Conservation (phyloP, 1,140 invertebrate genomes). For the Rhizoglyphus robini region DNA sequence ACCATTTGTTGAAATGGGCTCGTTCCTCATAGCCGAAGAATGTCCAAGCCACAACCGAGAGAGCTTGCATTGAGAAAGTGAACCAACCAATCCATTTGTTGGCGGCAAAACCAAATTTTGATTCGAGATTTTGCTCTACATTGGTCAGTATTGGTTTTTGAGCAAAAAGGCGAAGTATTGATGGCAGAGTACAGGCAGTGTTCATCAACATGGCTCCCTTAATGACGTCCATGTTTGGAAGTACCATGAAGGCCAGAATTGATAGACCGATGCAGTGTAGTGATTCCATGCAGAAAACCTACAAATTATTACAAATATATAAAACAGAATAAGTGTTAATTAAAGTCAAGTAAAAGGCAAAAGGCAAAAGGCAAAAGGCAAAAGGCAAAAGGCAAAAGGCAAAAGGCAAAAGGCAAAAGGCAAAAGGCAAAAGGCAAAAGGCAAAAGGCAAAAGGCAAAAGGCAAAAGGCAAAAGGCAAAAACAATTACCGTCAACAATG, state of each 20-base stretch:
- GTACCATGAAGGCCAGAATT: conserved; percentile 34
- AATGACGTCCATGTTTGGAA: conserved; percentile 35
- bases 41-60: conserved; percentile 35
- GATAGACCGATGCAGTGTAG: conserved; percentile 34
- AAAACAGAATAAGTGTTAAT: background rate
- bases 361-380: too few relatives aligned
- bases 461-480: too few relatives aligned
- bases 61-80: conserved; percentile 28
- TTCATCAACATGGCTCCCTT: conserved; percentile 33
- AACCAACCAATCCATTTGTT: background rate
- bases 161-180: conserved; percentile 27
- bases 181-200: conserved; percentile 33
- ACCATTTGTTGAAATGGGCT: too few relatives aligned
- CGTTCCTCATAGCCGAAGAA: conserved; percentile 61
- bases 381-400: too few relatives aligned
- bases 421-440: background rate
- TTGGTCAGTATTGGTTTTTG: conserved; percentile 17
- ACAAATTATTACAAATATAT: conserved; percentile 6
- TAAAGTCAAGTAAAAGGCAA: background rate
- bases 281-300: conserved; percentile 33
- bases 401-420: background rate
- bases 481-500: conserved; percentile 27
- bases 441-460: background rate
- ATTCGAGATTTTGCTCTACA: too few relatives aligned
- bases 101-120: background rate